These are phyloP conservation scores for Heliopora coerulea DNA, from an alignment of 92 coral and sea anemone genomes.

Conservation along the genomic window DNA sequence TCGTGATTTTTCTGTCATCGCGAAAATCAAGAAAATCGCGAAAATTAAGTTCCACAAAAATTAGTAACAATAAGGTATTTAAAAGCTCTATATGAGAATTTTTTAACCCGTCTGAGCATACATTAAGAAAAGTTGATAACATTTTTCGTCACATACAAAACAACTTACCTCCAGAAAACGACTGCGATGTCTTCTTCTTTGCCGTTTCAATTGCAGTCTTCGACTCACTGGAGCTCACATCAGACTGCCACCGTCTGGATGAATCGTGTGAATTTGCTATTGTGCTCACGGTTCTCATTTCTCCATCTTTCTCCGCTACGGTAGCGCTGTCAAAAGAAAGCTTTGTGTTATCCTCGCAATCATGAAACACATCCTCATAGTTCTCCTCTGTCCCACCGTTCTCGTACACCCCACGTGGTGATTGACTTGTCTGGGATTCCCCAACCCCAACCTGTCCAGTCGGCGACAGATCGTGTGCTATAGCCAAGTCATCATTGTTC, in stretches of 20 bases:
- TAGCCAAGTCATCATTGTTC: background rate
- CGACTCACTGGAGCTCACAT: background rate
- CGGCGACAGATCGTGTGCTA: background rate
- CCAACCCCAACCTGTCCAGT: background rate
- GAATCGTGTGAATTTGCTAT: background rate
- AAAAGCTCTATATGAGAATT: no score
- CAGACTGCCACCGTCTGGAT: background rate
- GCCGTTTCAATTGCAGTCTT: background rate
- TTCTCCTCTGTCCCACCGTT: background rate
- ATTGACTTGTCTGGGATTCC: background rate
- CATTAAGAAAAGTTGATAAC: no score
- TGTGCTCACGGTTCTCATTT: background rate
- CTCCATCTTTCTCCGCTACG: background rate
- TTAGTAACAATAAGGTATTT: no score
- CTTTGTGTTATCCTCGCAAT: background rate
- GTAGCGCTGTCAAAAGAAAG: slow-evolving; percentile 30
- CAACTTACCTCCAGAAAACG: slow-evolving; percentile 36
- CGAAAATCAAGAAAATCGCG: no score
- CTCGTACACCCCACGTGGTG: background rate
- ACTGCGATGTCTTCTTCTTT: background rate
- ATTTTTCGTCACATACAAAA: background rate
- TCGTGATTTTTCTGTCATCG: no score
- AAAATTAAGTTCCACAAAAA: no score
- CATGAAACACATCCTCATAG: slow-evolving; percentile 21
- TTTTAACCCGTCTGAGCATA: no score